A percentile compares a stretch with the other conserved stretches of the same genome.
phyloP scores from a whole-genome alignment of 2,888 invertebrate species.

The Cephus pulcher region DNA sequence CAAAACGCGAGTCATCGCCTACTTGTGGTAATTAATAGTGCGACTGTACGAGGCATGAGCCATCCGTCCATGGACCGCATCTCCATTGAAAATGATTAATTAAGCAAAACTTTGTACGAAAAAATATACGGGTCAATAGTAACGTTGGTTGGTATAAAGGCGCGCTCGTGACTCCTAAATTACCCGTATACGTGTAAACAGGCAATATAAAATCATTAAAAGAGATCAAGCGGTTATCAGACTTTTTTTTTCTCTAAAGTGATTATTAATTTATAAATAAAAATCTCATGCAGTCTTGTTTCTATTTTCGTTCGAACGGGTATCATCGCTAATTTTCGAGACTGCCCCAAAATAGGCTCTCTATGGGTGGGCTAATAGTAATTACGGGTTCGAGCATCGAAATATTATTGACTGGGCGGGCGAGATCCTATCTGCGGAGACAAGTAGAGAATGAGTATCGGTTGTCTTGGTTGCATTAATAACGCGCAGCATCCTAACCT shows the following conservation, averaged over 20 bases:
- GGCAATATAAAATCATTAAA: neutral
- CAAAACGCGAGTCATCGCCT: constrained; percentile 39
- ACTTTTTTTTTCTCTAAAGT: neutral
- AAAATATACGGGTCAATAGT: constrained; percentile 40
- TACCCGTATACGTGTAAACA: neutral
- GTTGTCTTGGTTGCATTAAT: constrained; percentile 46
- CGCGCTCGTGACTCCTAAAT: constrained; percentile 12
- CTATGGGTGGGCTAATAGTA: constrained; percentile 61
- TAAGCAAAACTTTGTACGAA: constrained; percentile 31
- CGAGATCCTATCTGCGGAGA: constrained; percentile 51
- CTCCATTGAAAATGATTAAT: constrained; percentile 45
- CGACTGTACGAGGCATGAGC: constrained; percentile 38
- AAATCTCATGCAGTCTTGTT: neutral
- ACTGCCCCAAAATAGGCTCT: constrained; percentile 28
- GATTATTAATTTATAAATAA: neutral
- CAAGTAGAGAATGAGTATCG: constrained; percentile 46
- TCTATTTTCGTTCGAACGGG: constrained; percentile 36
- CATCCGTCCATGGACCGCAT: constrained; percentile 37
- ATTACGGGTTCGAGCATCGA: constrained; percentile 55
- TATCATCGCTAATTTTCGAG: neutral
- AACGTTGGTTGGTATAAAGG: constrained; percentile 22
- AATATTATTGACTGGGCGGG: constrained; percentile 62
- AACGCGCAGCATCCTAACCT: constrained; percentile 28
- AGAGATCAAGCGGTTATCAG: neutral
- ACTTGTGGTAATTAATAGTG: constrained; percentile 45